Base-by-base conservation (phyloP, 2,888 invertebrate species). In the Miltochrista miniata region DNA sequence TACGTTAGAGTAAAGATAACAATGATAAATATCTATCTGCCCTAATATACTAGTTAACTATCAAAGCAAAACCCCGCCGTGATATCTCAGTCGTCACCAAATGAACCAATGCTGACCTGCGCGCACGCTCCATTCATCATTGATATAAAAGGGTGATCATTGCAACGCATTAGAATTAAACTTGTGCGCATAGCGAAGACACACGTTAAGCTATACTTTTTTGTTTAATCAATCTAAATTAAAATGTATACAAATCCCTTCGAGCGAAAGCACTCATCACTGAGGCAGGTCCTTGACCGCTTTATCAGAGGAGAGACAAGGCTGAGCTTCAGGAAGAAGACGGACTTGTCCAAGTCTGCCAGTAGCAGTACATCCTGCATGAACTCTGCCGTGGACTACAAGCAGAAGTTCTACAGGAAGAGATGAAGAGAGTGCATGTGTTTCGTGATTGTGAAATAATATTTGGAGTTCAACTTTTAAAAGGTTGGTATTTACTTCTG, bases 191-290 rank as follows among this genome's bases (percentile, higher is more conserved):
- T 33, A 51, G 67, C 51, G 66, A 70, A 59, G 73, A 64, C 66
- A 81, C 87, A 83, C 72, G 58, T 70, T 55, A 40, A 59, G 15
- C 29, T 29, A 42, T 24, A 12, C n/a, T n/a, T 24, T 29, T 51
- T 4, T 29, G 11, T 24, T 38, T 29, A 4, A 24, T 55, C 57
- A 49, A 53, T 48, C 24, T 42, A 40, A 55, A 40, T 49, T 29
- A 14, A 47, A 45, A 94, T 94, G 95, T 94, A 93, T 71, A 94
- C 94, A 54, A 95, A 95, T 78, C 94, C 94, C 47, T 94, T 95
- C 76, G 94, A 94, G 63, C 92, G 95, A 64, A 94, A 94, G 68
- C 95, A 95, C 77, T 94, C 94, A n/a, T 93, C 93, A 48, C 90
- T 95, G 75, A 92, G 94, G 67, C 94, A 94, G 74, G 92, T 93